These are phyloP conservation scores for Didymodactylos carnosus DNA, from an alignment of 2,888 invertebrate genomes.

Conservation along the genomic window DNA sequence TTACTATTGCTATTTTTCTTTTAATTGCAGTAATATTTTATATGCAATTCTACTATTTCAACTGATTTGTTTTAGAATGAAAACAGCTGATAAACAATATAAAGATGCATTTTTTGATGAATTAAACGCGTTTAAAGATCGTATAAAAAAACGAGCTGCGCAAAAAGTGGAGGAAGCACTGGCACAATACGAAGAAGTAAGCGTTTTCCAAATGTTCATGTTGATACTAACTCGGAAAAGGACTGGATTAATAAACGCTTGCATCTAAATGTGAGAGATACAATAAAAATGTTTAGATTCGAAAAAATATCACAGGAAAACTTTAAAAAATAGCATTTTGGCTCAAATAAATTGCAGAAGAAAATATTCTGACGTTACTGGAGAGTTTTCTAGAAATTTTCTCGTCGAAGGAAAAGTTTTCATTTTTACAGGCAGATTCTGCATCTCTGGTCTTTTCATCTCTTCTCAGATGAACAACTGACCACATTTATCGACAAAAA, in stretches of 20 bases:
- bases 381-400: too few species aligned
- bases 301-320: too few species aligned
- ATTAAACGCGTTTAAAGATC: constrained; percentile 61
- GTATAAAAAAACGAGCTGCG: constrained; percentile 61
- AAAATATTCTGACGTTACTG: too few species aligned
- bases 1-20: constrained; percentile 74
- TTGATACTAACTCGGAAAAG: background rate
- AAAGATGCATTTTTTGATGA: constrained; percentile 82
- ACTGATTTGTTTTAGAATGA: constrained; percentile 72
- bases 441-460: too few species aligned
- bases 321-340: too few species aligned
- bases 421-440: too few species aligned
- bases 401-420: too few species aligned
- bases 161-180: constrained; percentile 67
- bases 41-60: constrained; percentile 72
- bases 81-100: constrained; percentile 75
- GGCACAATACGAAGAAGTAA: constrained; percentile 47
- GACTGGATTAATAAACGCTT: too few species aligned
- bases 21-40: constrained; percentile 74
- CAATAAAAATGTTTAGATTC: too few species aligned
- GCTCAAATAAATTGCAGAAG: too few species aligned
- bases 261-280: too few species aligned
- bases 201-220: background rate
- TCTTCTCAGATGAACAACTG: constrained; percentile 1
- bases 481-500: constrained; percentile 36